Percentiles rank a stretch among this genome's conserved stretches.
Evolutionary conservation across 2,888 invertebrate genomes (phyloP).

Genomic region (Incurvaria masculella): DNA sequence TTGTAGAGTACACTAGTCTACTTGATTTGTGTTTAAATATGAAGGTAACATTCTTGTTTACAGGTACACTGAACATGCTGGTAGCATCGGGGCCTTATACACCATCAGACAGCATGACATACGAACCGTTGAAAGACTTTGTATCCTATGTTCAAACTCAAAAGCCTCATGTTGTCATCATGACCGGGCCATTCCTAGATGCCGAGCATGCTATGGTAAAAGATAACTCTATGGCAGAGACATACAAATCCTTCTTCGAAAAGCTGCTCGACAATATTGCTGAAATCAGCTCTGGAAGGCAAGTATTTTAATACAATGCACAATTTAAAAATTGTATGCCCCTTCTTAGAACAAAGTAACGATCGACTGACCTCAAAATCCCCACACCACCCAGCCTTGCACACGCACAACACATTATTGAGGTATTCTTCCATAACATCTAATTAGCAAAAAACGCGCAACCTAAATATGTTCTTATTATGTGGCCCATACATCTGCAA

Average conservation of each 20-base stretch:
- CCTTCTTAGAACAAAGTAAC: too few species aligned
- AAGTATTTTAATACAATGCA: too few species aligned
- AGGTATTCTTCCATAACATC: too few species aligned
- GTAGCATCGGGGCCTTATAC: slow-evolving; percentile 85
- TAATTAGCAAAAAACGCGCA: too few species aligned
- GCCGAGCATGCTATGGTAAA: slow-evolving; percentile 61
- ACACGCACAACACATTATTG: too few species aligned
- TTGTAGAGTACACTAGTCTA: too few species aligned
- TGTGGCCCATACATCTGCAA: too few species aligned
- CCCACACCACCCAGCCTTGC: too few species aligned
- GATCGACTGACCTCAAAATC: too few species aligned
- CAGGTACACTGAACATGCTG: slow-evolving; percentile 62
- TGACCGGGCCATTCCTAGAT: slow-evolving; percentile 86
- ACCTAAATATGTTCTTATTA: too few species aligned
- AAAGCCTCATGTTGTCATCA: slow-evolving; percentile 74
- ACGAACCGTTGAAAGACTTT: slow-evolving; percentile 79
- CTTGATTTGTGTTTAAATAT: too few species aligned
- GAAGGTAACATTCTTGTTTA: slow-evolving; percentile 7
- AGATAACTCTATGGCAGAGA: slow-evolving; percentile 60
- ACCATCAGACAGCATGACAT: slow-evolving; percentile 68
- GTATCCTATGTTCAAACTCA: slow-evolving; percentile 62
- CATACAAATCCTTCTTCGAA: slow-evolving; percentile 73
- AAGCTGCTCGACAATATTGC: slow-evolving; percentile 64
- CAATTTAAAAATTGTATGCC: too few species aligned
- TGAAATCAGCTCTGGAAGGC: slow-evolving; percentile 57